Conservation (phyloP, 2,113 vertebrate genomes). For the Centrocercus urophasianus region DNA sequence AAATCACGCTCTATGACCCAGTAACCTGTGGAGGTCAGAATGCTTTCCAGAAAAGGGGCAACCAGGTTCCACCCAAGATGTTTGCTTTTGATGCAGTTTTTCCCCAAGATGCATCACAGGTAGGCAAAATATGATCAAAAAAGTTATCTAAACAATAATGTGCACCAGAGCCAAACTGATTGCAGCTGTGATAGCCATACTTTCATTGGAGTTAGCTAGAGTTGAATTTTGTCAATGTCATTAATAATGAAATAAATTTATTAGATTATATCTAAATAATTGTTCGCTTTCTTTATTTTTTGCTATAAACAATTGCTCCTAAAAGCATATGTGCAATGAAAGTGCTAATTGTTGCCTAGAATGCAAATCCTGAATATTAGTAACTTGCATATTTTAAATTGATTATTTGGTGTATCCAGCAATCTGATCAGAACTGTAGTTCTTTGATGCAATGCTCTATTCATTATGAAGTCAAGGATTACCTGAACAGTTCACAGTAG, state of each 20-base stretch:
- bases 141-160: not conserved
- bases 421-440: not conserved
- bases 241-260: not conserved
- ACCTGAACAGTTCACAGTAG: not conserved
- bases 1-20: conserved; percentile 94
- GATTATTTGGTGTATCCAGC: not conserved
- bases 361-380: not conserved
- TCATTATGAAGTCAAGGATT: not conserved
- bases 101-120: conserved; percentile 96
- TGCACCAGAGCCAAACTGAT: not conserved
- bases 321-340: not conserved
- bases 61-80: conserved; percentile 95
- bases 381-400: not conserved
- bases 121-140: conserved; percentile 14
- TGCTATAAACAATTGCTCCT: not conserved
- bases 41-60: conserved; percentile 86
- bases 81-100: conserved; percentile 97
- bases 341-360: not conserved
- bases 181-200: not conserved
- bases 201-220: not conserved
- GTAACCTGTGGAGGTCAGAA: conserved; percentile 82
- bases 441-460: not conserved
- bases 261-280: not conserved
- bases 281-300: conserved; percentile 11
- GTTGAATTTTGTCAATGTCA: not conserved